Conservation (phyloP, 2,797 vertebrate genomes). For the Vipera ursinii region DNA sequence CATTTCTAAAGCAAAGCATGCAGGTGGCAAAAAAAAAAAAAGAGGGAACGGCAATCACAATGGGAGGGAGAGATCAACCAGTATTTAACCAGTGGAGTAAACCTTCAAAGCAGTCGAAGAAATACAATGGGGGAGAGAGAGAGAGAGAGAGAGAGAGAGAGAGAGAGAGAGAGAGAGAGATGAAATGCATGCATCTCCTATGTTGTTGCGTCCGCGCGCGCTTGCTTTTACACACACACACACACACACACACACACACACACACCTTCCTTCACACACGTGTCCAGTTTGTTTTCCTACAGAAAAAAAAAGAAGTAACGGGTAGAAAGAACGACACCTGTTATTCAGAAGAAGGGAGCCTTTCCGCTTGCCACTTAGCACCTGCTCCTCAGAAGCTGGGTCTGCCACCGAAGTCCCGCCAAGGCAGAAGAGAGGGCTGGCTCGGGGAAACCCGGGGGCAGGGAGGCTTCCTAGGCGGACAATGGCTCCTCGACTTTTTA, state of each 20-base stretch:
- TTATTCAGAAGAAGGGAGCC: neutral
- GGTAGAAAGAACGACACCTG: neutral
- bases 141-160: neutral
- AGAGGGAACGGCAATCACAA: neutral
- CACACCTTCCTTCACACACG: neutral
- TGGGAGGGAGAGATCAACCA: neutral
- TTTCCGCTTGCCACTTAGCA: too few species aligned
- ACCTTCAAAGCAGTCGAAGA: neutral
- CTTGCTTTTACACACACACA: neutral
- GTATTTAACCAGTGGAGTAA: neutral
- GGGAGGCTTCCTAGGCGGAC: neutral
- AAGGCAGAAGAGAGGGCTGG: too few species aligned
- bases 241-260: neutral
- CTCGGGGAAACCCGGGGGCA: too few species aligned
- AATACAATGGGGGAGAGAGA: neutral
- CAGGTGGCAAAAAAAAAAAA: too few species aligned
- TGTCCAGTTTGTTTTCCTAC: slow-evolving; percentile 26
- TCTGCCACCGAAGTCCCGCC: neutral
- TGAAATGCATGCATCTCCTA: neutral
- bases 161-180: neutral
- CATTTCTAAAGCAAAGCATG: neutral
- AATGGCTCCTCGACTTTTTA: neutral
- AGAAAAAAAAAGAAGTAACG: neutral
- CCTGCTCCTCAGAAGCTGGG: neutral
- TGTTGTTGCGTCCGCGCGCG: too few species aligned